These are phyloP conservation scores for Squalus acanthias DNA, from an alignment of 2,797 vertebrate species.

Conservation along the genomic window DNA sequence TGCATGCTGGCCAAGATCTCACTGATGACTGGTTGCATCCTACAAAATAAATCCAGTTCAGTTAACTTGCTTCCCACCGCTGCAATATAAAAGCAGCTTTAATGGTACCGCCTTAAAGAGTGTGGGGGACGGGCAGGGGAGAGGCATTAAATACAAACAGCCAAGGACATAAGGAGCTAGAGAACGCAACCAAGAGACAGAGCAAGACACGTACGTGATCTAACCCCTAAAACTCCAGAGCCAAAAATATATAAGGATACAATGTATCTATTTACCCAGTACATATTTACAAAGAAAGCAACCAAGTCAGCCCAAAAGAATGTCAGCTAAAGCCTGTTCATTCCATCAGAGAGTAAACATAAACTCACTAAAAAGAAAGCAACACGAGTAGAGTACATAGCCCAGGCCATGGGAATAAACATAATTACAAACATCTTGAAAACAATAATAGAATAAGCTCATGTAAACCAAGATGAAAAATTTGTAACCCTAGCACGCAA, in stretches of 20 bases:
- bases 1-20: not conserved
- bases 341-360: not conserved
- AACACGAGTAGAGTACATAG: not conserved
- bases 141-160: not conserved
- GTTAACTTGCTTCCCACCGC: not conserved
- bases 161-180: not conserved
- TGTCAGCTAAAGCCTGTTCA: not conserved
- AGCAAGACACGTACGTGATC: not conserved
- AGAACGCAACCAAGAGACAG: not conserved
- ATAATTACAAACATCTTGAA: not conserved
- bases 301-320: not conserved
- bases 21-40: not conserved
- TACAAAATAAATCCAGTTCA: not conserved
- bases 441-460: not conserved
- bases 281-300: not conserved
- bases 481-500: not conserved
- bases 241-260: not conserved
- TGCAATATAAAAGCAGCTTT: not conserved
- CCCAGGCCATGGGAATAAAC: not conserved
- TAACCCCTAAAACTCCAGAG: not conserved
- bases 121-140: not conserved
- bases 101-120: not conserved
- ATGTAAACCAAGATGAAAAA: not conserved
- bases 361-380: not conserved
- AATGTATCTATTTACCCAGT: not conserved